Conservation (phyloP, 2,113 vertebrate species). For the Poecilia latipinna region DNA sequence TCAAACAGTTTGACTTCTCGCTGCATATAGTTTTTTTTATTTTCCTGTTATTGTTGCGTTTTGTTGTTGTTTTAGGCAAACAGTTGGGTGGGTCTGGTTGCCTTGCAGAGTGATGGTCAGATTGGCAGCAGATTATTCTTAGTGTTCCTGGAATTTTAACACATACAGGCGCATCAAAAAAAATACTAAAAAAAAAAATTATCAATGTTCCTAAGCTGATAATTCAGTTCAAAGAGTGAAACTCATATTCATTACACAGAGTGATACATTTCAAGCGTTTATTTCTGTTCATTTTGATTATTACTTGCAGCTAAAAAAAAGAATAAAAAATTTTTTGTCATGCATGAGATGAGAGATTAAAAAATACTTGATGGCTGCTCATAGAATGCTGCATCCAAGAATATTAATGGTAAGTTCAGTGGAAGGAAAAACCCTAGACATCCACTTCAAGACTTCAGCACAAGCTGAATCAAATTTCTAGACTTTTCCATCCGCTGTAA, state of each 20-base stretch:
- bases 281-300: background rate
- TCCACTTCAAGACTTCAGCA: background rate
- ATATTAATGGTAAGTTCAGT: background rate
- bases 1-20: conserved; percentile 8
- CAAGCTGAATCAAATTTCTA: no score
- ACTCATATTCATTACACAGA: background rate
- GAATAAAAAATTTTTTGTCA: background rate
- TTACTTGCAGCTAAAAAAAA: background rate
- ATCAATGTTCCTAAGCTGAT: no score
- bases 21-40: background rate
- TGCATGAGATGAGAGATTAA: background rate
- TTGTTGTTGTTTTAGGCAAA: background rate
- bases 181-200: no score
- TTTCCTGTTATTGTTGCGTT: no score
- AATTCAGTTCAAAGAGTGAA: background rate
- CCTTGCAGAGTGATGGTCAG: background rate
- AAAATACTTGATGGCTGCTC: background rate
- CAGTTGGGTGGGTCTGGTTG: background rate
- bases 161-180: background rate
- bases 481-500: no score
- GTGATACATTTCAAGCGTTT: background rate
- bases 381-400: background rate
- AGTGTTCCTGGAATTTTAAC: background rate
- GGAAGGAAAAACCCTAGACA: background rate
- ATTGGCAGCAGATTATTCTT: no score